phyloP scores from a whole-genome alignment of 2,888 invertebrate species.

The Paralinhomoeus sp. region DNA sequence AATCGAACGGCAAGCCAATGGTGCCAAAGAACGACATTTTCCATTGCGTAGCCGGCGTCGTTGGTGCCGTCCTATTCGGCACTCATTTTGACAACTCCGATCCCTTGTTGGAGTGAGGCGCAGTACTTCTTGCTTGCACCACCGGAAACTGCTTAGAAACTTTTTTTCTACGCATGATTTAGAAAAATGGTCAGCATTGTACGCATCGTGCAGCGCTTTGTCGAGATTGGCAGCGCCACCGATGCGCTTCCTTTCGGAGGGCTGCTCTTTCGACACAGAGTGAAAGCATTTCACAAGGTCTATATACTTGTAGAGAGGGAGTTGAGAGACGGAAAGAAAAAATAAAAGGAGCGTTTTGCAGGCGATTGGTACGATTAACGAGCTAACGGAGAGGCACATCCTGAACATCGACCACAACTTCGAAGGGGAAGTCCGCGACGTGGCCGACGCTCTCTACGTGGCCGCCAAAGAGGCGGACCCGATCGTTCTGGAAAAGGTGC shows the following conservation, averaged over 20 bases:
- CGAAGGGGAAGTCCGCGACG: conserved; percentile 2
- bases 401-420: background rate
- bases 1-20: background rate
- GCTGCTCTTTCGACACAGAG: background rate
- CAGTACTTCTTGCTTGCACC: too few relatives aligned
- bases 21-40: background rate
- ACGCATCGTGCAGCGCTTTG: background rate
- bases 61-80: conserved; percentile 1
- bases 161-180: too few relatives aligned
- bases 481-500: background rate
- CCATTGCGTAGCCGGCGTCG: background rate
- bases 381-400: background rate
- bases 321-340: background rate
- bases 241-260: background rate
- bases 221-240: background rate
- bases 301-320: background rate
- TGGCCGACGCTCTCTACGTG: conserved; percentile 5
- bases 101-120: background rate
- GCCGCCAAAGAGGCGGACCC: background rate
- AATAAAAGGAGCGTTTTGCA: background rate
- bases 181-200: background rate
- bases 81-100: background rate
- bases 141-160: too few relatives aligned
- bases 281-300: background rate
- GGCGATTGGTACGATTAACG: background rate